phyloP scores from a whole-genome alignment of 2,888 invertebrate species.

The Nesidiocoris tenuis region DNA sequence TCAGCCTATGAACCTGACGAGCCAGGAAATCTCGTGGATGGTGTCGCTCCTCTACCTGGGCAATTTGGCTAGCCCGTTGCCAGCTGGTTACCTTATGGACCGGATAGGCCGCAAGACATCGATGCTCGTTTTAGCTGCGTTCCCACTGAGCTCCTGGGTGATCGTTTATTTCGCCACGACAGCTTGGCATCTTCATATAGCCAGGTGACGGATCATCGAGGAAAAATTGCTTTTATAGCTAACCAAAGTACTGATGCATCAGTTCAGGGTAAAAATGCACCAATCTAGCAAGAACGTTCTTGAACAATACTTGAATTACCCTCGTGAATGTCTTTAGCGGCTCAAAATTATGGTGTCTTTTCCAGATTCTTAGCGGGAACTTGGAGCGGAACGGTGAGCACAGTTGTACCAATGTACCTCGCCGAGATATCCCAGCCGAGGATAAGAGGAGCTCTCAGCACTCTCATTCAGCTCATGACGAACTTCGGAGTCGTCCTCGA shows the following conservation, averaged over 20 bases:
- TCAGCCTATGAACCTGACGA: constrained; percentile 59
- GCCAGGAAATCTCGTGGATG: constrained; percentile 63
- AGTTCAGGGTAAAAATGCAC: no score
- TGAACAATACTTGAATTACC: no score
- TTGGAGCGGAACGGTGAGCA: constrained; percentile 63
- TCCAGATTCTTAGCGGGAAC: constrained; percentile 36
- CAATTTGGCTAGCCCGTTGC: constrained; percentile 57
- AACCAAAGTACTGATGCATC: no score
- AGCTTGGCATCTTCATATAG: constrained; percentile 45
- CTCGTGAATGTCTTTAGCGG: no score
- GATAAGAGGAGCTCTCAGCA: constrained; percentile 63
- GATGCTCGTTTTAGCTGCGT: constrained; percentile 64
- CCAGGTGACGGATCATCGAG: constrained; percentile 40
- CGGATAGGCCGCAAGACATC: constrained; percentile 71
- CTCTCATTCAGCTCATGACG: constrained; percentile 61
- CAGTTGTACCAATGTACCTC: constrained; percentile 79
- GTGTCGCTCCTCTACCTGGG: constrained; percentile 57
- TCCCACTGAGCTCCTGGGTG: constrained; percentile 71
- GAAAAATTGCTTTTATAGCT: no score
- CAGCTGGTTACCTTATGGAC: constrained; percentile 65
- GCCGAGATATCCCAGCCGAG: constrained; percentile 65
- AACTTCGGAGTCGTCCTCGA: constrained; percentile 62
- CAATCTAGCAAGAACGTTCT: no score
- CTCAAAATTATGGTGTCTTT: no score
- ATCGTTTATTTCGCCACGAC: constrained; percentile 56